These are phyloP conservation scores for Gnathonemus longibarbis DNA, from an alignment of 2,113 vertebrate species.

Conservation along the genomic window DNA sequence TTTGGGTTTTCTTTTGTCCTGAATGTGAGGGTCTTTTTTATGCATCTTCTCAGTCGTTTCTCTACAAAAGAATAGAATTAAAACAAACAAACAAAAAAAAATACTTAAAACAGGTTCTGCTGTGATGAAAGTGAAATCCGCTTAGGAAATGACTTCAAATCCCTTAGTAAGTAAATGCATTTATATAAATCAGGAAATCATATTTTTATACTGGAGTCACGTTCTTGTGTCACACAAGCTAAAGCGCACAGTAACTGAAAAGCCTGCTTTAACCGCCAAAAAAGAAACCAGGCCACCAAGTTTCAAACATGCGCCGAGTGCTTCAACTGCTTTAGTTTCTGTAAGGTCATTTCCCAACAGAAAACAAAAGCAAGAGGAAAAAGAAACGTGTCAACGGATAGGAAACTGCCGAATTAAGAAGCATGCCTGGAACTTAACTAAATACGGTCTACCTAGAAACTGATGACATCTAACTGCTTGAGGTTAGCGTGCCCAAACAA, in stretches of 20 bases:
- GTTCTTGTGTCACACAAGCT: neutral
- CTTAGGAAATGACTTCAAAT: neutral
- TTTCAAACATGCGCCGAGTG: neutral
- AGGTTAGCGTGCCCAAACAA: neutral
- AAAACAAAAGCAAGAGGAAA: neutral
- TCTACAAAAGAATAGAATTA: neutral
- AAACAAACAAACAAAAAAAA: neutral
- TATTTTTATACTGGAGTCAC: neutral
- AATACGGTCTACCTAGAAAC: neutral
- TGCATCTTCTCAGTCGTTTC: neutral
- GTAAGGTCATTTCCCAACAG: neutral
- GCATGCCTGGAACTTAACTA: neutral
- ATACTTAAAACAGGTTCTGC: neutral
- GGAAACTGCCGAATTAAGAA: neutral
- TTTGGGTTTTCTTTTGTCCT: neutral
- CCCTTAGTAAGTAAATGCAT: neutral
- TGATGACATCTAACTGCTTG: neutral
- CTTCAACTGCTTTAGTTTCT: neutral
- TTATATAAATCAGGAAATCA: neutral
- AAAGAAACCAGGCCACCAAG: neutral
- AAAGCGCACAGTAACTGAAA: neutral
- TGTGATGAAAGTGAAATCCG: neutral
- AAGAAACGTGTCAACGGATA: neutral
- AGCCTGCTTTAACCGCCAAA: neutral
- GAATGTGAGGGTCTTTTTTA: neutral